Evolutionary conservation across 30 jellyfish, hydroid and myxozoan genomes (phyloP).

Genomic region (Mastigias papua): DNA sequence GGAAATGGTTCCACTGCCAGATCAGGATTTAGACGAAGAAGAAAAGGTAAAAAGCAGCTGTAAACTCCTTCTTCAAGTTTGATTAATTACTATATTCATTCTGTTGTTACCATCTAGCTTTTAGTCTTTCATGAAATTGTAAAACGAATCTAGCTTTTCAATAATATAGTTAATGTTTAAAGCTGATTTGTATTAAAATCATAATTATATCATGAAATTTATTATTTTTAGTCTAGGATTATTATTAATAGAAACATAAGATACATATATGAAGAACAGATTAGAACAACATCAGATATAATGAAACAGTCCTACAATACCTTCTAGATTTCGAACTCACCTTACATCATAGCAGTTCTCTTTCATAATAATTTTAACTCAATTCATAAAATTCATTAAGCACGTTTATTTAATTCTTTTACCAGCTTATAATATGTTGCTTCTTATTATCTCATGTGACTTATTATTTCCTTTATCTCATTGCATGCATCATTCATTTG

Average conservation of each 20-base stretch:
- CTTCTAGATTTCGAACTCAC: no score
- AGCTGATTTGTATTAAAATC: no score
- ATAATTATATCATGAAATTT: no score
- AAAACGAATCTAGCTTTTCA: no score
- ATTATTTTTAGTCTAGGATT: no score
- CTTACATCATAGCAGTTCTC: background rate
- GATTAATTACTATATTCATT: background rate
- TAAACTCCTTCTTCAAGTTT: no score
- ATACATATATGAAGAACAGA: no score
- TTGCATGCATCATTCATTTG: background rate
- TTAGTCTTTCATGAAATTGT: background rate
- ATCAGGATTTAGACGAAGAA: constrained; percentile 16
- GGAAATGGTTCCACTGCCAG: constrained; percentile 22
- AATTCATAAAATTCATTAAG: background rate
- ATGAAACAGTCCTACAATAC: no score
- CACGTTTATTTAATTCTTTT: no score
- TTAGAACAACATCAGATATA: no score
- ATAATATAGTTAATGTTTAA: no score
- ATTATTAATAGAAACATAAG: no score
- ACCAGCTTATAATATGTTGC: background rate
- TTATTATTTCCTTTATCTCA: background rate
- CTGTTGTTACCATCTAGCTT: background rate
- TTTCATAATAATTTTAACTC: background rate
- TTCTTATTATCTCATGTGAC: background rate
- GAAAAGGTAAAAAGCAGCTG: constrained; percentile 52